phyloP scores from a whole-genome alignment of 1,140 invertebrate genomes.

The Bombus affinis region DNA sequence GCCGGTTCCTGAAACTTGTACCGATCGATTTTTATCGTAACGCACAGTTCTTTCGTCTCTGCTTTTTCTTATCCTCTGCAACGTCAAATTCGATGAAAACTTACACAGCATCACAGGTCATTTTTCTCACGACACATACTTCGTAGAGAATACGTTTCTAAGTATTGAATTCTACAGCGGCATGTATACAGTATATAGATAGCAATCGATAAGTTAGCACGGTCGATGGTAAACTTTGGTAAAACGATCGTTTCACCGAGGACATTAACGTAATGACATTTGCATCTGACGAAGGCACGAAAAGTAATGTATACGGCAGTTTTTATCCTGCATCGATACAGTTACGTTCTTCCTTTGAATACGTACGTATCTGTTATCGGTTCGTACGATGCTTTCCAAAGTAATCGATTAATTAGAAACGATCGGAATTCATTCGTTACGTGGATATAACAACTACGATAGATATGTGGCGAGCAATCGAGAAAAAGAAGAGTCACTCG shows the following conservation, averaged over 20 bases:
- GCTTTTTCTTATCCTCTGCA: not conserved
- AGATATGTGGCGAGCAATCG: not conserved
- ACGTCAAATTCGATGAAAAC: too few relatives aligned
- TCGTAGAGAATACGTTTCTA: too few relatives aligned
- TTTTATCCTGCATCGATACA: not conserved
- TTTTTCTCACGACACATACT: too few relatives aligned
- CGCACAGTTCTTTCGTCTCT: not conserved
- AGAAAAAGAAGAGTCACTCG: not conserved
- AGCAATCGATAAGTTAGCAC: not conserved
- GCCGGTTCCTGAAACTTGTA: not conserved
- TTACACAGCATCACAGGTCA: too few relatives aligned
- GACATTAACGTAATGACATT: not conserved
- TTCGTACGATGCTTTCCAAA: not conserved
- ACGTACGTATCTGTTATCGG: not conserved
- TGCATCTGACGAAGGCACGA: not conserved
- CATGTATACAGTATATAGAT: not conserved
- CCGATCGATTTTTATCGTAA: constrained; percentile 4
- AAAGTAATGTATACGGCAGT: not conserved
- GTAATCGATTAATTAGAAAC: not conserved
- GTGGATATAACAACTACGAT: too few relatives aligned
- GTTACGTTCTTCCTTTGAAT: not conserved
- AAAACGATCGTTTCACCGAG: not conserved
- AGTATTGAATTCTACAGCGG: too few relatives aligned
- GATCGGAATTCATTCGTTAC: too few relatives aligned
- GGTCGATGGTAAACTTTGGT: not conserved